phyloP scores from a whole-genome alignment of 2,797 vertebrate genomes.

The Sebastes steindachneri region DNA sequence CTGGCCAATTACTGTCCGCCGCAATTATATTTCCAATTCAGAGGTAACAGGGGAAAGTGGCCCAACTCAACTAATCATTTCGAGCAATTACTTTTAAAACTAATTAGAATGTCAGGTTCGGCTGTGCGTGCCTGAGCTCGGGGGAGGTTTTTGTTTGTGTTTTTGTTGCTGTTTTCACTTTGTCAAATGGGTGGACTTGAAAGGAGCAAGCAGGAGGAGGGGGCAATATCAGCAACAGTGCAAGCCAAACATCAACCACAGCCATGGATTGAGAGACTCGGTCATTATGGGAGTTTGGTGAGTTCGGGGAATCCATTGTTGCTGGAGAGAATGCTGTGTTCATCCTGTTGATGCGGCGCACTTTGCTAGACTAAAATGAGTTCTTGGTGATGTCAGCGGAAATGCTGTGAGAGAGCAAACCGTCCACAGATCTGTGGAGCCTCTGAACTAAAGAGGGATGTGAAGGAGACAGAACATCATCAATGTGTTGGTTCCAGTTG shows the following conservation, averaged over 20 bases:
- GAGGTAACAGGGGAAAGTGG: slow-evolving; percentile 82
- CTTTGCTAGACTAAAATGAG: slow-evolving; percentile 60
- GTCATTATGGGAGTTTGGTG: slow-evolving; percentile 69
- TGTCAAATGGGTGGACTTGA: slow-evolving; percentile 75
- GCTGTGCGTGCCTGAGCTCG: slow-evolving; percentile 72
- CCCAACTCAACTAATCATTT: slow-evolving; percentile 86
- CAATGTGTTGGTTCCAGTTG: not conserved
- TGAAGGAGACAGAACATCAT: not conserved
- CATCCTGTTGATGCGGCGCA: slow-evolving; percentile 48
- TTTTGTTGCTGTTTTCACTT: slow-evolving; percentile 82
- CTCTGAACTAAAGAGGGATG: slow-evolving; percentile 5
- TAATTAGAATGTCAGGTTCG: slow-evolving; percentile 82
- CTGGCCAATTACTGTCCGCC: slow-evolving; percentile 83
- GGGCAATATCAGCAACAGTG: slow-evolving; percentile 66
- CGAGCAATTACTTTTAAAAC: slow-evolving; percentile 86
- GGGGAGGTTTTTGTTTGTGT: slow-evolving; percentile 78
- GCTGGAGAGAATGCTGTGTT: slow-evolving; percentile 53
- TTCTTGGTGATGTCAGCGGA: slow-evolving; percentile 70
- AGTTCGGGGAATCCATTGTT: slow-evolving; percentile 61
- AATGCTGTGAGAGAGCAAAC: slow-evolving; percentile 50
- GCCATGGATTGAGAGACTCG: slow-evolving; percentile 61
- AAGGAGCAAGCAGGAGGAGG: slow-evolving; percentile 62
- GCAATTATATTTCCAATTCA: slow-evolving; percentile 87
- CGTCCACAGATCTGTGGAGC: slow-evolving; percentile 36
- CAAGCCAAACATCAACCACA: slow-evolving; percentile 73